These are phyloP conservation scores for Ginglymostoma cirratum DNA, from an alignment of 2,113 vertebrate genomes.

Conservation along the genomic window DNA sequence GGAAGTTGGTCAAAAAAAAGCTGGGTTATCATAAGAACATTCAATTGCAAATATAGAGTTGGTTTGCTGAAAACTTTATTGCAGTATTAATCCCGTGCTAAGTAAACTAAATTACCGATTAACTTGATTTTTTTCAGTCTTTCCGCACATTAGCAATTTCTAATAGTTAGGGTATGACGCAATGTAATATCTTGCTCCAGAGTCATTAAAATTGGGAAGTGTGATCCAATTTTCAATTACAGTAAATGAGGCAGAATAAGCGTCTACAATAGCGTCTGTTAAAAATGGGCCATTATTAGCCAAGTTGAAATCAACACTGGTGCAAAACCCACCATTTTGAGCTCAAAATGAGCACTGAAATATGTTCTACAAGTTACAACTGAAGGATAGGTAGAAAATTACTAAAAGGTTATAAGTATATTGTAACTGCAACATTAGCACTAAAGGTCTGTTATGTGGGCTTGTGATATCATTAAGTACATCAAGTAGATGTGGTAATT, in stretches of 20 bases:
- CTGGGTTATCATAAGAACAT: not conserved
- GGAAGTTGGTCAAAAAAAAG: not conserved
- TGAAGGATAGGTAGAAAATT: not conserved
- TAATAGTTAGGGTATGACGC: not conserved
- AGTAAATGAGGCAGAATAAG: not conserved
- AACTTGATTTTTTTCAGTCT: not conserved
- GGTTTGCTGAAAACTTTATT: not conserved
- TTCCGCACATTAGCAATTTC: not conserved
- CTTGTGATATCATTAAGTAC: not conserved
- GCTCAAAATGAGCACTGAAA: not conserved
- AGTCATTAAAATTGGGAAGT: not conserved
- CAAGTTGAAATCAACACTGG: too few relatives aligned
- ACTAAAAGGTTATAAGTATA: not conserved
- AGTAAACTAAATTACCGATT: not conserved
- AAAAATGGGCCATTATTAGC: not conserved
- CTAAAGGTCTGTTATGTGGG: not conserved
- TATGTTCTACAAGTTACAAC: not conserved
- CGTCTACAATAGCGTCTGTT: not conserved
- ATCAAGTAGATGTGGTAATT: not conserved
- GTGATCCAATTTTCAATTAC: not conserved
- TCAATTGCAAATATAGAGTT: not conserved
- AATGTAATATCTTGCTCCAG: not conserved
- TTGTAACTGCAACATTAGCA: not conserved
- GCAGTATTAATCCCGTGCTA: not conserved
- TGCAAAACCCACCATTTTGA: not conserved